Percentiles rank a stretch among this genome's conserved stretches.
Evolutionary conservation across 2,888 invertebrate genomes (phyloP).

Genomic region (Eristalis pertinax): DNA sequence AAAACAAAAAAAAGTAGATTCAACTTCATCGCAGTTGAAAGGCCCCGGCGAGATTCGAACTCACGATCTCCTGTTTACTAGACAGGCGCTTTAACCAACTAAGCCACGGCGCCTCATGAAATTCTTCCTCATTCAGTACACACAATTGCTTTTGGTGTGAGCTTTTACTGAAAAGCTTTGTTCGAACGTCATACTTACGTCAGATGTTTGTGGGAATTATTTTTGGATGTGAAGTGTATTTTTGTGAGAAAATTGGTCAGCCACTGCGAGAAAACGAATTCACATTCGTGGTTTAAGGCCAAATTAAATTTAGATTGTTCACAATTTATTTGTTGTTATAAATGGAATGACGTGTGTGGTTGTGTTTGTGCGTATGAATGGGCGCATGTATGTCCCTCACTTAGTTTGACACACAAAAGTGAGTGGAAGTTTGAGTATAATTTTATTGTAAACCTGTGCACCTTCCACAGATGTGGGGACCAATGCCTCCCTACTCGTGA

Average conservation of each 20-base stretch:
- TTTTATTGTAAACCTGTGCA: background rate
- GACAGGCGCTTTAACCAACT: conserved; percentile 82
- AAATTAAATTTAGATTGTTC: background rate
- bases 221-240: background rate
- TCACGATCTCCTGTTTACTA: conserved; percentile 81
- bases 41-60: conserved; percentile 78
- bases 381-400: no score
- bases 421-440: background rate
- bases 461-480: no score
- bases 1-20: background rate
- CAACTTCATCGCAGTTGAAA: conserved; percentile 9
- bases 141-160: background rate
- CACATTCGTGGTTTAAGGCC: background rate
- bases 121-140: background rate
- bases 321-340: background rate
- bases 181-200: background rate
- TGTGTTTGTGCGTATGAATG: no score
- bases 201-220: background rate
- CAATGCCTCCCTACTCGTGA: no score
- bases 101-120: conserved; percentile 80
- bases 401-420: background rate
- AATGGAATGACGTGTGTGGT: background rate
- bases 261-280: background rate
- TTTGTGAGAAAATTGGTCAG: background rate
- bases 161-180: background rate